A percentile compares a stretch with the other conserved stretches of the same genome.
Conservation (phyloP, 2,113 vertebrate species). For the Carlito syrichta region DNA sequence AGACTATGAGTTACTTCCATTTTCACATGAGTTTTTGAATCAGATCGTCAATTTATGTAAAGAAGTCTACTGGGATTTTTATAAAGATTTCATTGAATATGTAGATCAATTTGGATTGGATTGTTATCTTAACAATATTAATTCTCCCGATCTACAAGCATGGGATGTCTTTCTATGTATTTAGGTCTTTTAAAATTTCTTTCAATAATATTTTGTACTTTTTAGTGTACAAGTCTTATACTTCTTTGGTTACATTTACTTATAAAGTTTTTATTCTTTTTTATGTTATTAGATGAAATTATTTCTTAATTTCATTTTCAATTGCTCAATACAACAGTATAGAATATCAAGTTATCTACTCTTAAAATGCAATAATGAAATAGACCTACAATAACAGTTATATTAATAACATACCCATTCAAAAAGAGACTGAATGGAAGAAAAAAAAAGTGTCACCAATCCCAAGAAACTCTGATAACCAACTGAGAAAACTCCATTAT, state of each 20-base stretch:
- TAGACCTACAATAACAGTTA: too few species aligned
- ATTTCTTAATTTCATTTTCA: not conserved
- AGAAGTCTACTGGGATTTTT: not conserved
- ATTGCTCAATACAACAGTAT: not conserved
- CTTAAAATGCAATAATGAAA: too few species aligned
- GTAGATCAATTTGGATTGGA: not conserved
- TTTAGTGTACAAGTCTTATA: not conserved
- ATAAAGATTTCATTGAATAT: not conserved
- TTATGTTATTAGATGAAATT: not conserved
- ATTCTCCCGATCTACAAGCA: not conserved
- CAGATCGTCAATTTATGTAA: not conserved
- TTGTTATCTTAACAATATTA: not conserved
- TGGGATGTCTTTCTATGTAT: not conserved
- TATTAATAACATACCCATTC: too few species aligned
- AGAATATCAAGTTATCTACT: too few species aligned
- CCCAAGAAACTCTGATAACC: too few species aligned
- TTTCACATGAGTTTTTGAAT: not conserved
- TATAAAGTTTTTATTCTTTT: not conserved
- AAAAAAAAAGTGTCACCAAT: too few species aligned
- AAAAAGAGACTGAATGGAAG: too few species aligned
- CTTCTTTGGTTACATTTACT: not conserved
- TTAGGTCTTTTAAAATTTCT: not conserved
- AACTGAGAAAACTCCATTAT: too few species aligned
- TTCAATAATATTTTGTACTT: not conserved
- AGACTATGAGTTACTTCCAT: not conserved